Conservation (phyloP, 2,888 invertebrate genomes). For the Philaethria dido region DNA sequence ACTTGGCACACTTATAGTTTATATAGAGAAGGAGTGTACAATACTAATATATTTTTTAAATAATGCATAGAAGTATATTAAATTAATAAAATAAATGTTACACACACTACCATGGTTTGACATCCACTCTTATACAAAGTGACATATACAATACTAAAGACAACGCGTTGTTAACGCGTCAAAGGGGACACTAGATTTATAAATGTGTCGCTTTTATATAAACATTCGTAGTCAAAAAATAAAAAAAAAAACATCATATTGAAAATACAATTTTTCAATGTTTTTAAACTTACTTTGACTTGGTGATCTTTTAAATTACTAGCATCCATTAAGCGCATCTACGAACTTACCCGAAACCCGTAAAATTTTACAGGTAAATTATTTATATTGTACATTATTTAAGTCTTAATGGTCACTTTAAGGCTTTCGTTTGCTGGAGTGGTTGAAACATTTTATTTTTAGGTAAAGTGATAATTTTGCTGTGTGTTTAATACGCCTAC, state of each 20-base stretch:
- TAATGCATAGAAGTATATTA: too few species aligned
- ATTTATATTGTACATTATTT: conserved; percentile 29
- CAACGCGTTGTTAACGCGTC: too few species aligned
- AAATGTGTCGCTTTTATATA: neutral
- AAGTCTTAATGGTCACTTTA: conserved; percentile 25
- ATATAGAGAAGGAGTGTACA: too few species aligned
- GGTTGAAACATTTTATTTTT: conserved; percentile 23
- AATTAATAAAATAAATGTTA: too few species aligned
- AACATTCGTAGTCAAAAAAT: neutral
- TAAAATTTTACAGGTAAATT: conserved; percentile 23
- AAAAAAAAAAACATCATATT: neutral
- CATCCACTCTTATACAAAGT: too few species aligned
- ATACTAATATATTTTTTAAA: too few species aligned
- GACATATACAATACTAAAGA: too few species aligned
- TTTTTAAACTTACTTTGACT: conserved; percentile 22
- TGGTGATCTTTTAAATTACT: conserved; percentile 28
- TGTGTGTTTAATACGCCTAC: neutral
- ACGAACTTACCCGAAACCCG: conserved; percentile 19
- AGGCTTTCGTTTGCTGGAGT: conserved; percentile 22
- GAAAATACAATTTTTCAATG: neutral
- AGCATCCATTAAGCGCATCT: conserved; percentile 28
- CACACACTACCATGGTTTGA: too few species aligned
- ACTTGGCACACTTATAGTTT: too few species aligned
- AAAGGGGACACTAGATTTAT: too few species aligned
- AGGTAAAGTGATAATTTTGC: neutral